A percentile compares a stretch with the other conserved stretches of the same genome.
Conservation (phyloP, 2,888 invertebrate species). For the Artemia sp. region DNA sequence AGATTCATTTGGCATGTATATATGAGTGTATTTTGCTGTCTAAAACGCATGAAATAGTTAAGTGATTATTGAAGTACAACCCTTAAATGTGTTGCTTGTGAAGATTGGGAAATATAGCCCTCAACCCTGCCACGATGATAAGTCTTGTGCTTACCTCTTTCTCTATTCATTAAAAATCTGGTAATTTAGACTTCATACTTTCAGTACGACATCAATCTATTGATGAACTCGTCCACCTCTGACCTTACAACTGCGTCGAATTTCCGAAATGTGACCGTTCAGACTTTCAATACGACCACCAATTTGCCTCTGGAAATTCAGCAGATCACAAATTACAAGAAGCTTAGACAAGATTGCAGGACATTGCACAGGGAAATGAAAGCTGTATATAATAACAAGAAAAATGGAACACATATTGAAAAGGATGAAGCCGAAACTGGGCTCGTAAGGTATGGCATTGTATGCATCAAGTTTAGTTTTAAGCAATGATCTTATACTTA, state of each 20-base stretch:
- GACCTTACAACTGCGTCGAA: conserved; percentile 14
- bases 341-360: conserved; percentile 41
- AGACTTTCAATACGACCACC: conserved; percentile 37
- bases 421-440: conserved; percentile 25
- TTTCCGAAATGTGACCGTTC: conserved; percentile 39
- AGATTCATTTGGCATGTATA: no score
- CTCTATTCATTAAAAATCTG: no score
- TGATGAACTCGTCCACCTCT: background rate
- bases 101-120: no score
- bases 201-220: background rate
- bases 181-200: background rate
- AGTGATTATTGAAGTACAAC: no score
- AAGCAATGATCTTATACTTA: no score
- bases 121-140: no score
- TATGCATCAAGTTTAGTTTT: no score
- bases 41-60: no score
- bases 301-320: conserved; percentile 38
- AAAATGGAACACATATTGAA: conserved; percentile 24
- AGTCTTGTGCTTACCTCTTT: no score
- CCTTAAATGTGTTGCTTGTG: no score
- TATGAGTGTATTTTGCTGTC: no score
- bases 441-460: conserved; percentile 25
- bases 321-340: conserved; percentile 42
- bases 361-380: conserved; percentile 32
- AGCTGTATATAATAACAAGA: conserved; percentile 30